phyloP scores from a whole-genome alignment of 2,888 invertebrate species.

The Callyntrura sp. region DNA sequence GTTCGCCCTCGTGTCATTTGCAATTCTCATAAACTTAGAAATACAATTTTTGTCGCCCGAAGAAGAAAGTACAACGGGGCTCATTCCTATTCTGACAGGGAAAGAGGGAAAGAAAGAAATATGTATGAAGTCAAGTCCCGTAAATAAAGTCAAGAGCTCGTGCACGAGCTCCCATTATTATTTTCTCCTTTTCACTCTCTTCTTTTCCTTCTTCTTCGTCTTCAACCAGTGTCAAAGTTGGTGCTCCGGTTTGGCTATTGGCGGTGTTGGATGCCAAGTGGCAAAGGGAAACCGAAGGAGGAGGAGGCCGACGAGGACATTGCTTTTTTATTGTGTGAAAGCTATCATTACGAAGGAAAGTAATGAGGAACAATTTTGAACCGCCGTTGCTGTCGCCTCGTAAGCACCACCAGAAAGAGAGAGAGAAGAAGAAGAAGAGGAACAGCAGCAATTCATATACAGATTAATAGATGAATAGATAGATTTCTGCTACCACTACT shows the following conservation, averaged over 20 bases:
- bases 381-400: slow-evolving; percentile 1
- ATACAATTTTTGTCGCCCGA: too few species aligned
- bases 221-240: slow-evolving; percentile 36
- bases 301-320: background rate
- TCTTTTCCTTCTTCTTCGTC: background rate
- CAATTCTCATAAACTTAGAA: too few species aligned
- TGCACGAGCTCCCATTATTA: too few species aligned
- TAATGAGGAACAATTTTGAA: slow-evolving; percentile 19
- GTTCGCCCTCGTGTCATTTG: too few species aligned
- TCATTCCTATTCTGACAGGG: too few species aligned
- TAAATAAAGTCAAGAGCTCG: too few species aligned
- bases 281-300: background rate
- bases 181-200: too few species aligned
- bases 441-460: background rate
- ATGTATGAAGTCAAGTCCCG: too few species aligned
- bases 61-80: too few species aligned
- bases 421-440: too few species aligned
- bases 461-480: background rate
- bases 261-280: slow-evolving; percentile 31
- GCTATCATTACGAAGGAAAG: slow-evolving; percentile 10
- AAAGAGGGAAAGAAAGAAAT: too few species aligned
- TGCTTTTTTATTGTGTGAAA: slow-evolving; percentile 31
- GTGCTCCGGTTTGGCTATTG: background rate
- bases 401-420: background rate
- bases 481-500: background rate